These are phyloP conservation scores for Neodontobutis hainanensis DNA, from an alignment of 2,113 vertebrate species.

Conservation along the genomic window DNA sequence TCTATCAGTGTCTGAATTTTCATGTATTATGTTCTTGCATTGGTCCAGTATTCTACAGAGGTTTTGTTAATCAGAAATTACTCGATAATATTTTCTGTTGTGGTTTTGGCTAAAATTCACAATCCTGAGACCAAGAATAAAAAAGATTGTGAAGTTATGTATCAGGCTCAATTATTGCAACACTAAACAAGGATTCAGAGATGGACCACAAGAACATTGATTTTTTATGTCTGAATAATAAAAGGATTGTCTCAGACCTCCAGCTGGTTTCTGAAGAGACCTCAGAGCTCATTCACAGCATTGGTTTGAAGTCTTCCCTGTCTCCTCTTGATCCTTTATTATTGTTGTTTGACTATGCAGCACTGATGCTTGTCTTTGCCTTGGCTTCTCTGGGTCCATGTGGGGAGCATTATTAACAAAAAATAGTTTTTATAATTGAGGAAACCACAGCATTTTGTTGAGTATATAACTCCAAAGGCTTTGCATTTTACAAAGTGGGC, in stretches of 20 bases:
- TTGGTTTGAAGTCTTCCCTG: constrained; percentile 69
- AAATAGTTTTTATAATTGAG: constrained; percentile 4
- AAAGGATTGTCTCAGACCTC: not conserved
- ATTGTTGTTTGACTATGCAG: not conserved
- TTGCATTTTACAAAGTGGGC: not conserved
- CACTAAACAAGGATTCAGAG: constrained; percentile 22
- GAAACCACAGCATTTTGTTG: not conserved
- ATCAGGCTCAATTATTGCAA: not conserved
- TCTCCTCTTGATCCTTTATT: constrained; percentile 19
- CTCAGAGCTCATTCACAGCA: constrained; percentile 71
- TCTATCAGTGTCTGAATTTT: too few species aligned
- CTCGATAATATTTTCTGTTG: too few species aligned
- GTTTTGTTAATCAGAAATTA: too few species aligned
- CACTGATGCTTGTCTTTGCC: constrained; percentile 7
- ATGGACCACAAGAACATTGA: constrained; percentile 5
- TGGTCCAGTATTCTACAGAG: too few species aligned
- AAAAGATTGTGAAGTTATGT: too few species aligned
- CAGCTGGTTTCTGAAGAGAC: not conserved
- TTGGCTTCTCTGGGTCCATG: not conserved
- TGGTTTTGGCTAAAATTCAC: too few species aligned
- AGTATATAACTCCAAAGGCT: too few species aligned
- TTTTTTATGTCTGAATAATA: constrained; percentile 1
- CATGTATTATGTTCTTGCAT: too few species aligned
- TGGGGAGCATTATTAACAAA: constrained; percentile 9
- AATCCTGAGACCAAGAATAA: too few species aligned